Evolutionary conservation across 2,113 vertebrate genomes (phyloP).

Genomic region (Microcebus griseorufus): DNA sequence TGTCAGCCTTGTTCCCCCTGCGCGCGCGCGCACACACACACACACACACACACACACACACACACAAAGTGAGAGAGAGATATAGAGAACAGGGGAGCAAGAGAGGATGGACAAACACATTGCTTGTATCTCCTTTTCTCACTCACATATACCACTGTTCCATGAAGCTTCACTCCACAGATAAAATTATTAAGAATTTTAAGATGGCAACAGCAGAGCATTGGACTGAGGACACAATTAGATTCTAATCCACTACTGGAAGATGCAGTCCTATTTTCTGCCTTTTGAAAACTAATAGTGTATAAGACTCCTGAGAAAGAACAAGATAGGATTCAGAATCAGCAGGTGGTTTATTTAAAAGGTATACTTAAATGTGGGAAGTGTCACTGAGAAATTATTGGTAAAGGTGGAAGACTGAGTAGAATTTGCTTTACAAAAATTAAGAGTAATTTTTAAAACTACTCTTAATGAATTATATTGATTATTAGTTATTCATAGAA

Average conservation of each 20-base stretch:
- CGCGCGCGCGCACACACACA: too few species aligned
- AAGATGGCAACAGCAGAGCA: too few species aligned
- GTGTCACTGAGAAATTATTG: too few species aligned
- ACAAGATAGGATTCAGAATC: background rate
- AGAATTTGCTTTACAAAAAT: background rate
- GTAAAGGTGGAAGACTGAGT: background rate
- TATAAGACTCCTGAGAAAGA: background rate
- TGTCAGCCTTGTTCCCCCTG: fast-evolving
- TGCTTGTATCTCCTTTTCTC: background rate
- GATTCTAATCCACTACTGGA: background rate
- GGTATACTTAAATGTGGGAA: background rate
- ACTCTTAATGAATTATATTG: background rate
- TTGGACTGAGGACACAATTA: background rate
- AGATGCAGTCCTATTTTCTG: background rate
- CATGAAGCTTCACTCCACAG: too few species aligned
- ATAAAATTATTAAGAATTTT: too few species aligned
- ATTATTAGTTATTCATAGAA: background rate
- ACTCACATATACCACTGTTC: fast-evolving
- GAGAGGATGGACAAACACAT: background rate
- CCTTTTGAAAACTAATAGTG: background rate
- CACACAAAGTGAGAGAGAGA: background rate
- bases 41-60: too few species aligned
- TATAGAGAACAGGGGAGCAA: too few species aligned
- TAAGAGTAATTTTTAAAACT: background rate
- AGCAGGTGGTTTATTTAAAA: too few species aligned